A percentile compares a stretch with the other conserved stretches of the same genome.
Conservation (phyloP, 2,113 vertebrate species). For the Ctenodactylus gundi region DNA sequence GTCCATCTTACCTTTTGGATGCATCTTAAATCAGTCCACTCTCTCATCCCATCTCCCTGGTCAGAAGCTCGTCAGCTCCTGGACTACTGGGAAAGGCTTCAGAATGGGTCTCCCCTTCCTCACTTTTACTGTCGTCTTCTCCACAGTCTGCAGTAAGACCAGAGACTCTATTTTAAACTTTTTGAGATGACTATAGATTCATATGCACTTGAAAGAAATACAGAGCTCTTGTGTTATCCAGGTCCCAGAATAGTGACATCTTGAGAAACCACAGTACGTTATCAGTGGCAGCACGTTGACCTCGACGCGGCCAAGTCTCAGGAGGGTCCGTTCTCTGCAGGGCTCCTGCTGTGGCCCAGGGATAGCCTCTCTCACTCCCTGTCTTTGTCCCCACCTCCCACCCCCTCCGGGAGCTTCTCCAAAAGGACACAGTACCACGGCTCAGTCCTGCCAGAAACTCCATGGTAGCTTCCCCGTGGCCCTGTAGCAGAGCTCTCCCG, state of each 20-base stretch:
- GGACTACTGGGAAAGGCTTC: background rate
- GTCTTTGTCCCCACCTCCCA: background rate
- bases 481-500: background rate
- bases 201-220: background rate
- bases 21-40: background rate
- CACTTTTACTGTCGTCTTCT: background rate
- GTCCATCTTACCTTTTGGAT: background rate
- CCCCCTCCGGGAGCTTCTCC: background rate
- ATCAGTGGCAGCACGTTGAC: background rate
- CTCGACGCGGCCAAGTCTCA: background rate
- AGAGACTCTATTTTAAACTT: background rate
- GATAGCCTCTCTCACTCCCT: background rate
- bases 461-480: background rate
- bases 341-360: background rate
- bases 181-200: background rate
- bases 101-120: background rate
- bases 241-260: background rate
- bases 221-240: background rate
- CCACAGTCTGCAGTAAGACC: background rate
- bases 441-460: background rate
- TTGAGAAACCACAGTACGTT: background rate
- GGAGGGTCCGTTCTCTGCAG: background rate
- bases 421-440: background rate
- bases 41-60: background rate
- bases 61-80: background rate